These are phyloP conservation scores for Liopterus haemorrhoidalis DNA, from an alignment of 2,888 invertebrate genomes.

Conservation along the genomic window DNA sequence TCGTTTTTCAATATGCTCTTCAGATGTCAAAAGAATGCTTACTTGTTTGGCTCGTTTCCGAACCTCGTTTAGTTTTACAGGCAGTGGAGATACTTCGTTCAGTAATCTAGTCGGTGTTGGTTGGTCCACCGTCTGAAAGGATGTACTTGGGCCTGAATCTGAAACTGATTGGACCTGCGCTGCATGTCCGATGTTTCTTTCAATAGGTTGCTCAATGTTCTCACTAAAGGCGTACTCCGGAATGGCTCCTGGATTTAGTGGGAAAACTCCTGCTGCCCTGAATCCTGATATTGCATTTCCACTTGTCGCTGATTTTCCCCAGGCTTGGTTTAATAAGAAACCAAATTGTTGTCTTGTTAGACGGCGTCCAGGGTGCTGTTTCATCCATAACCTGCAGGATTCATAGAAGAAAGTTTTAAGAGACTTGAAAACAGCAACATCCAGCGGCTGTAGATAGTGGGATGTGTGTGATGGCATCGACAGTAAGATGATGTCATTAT, in stretches of 20 bases:
- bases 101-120: too few relatives aligned
- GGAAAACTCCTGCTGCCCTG: constrained; percentile 20
- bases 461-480: constrained; percentile 36
- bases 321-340: constrained; percentile 23
- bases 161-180: too few relatives aligned
- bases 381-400: constrained; percentile 23
- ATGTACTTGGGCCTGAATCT: too few relatives aligned
- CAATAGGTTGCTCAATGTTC: too few relatives aligned
- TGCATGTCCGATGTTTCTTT: too few relatives aligned
- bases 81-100: too few relatives aligned
- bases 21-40: too few relatives aligned
- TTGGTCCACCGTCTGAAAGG: too few relatives aligned
- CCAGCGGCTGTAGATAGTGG: constrained; percentile 35
- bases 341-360: constrained; percentile 29
- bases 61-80: too few relatives aligned
- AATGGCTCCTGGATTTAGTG: constrained; percentile 18
- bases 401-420: constrained; percentile 32
- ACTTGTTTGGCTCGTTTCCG: too few relatives aligned
- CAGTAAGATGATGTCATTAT: constrained; percentile 34
- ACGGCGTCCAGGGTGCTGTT: constrained; percentile 25
- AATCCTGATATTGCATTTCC: constrained; percentile 24
- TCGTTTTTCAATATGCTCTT: too few relatives aligned
- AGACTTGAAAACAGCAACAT: constrained; percentile 33
- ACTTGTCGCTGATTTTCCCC: constrained; percentile 25
- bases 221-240: constrained; percentile 23